Base-by-base conservation (phyloP, 2,888 invertebrate species). In the Pardosa pseudoannulata region DNA sequence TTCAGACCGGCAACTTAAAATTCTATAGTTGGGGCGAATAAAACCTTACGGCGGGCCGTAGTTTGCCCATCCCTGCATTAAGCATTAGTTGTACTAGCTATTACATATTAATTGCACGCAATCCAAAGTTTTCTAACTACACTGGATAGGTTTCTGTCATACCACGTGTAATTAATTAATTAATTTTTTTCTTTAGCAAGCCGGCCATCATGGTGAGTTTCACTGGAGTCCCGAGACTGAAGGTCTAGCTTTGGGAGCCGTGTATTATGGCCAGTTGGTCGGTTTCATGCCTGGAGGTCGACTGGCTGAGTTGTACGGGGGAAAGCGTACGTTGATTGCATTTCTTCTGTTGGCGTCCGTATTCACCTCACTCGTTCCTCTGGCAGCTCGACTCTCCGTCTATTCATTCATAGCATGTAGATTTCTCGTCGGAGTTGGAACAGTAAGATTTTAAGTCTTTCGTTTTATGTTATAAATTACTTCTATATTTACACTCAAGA, bases 191-290 rank as follows among this genome's bases (percentile, higher is more conserved):
- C 29, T 65, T 5, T 28, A 65, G 64, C 16, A 28, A 65, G 13
- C 29, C n/a, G 56, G 65, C 6, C 19, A 13, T 1, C 67, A n/a
- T 1, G 81, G 81, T 0, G 81, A 81, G 19, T 81, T 81, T 23
- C 74, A 81, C 27, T 81, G 81, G 81, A 81, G 68, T 31, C 81
- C 81, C 0, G 81, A 81, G 16, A 81, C 68, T 0, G 81, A 81
- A 64, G 81, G 81, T 0, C 6, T 68, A 19, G 74, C 74, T 5
- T 6, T 81, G 31, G 81, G 81, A 1, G 73, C 74, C 13, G 74
- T 81, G 1, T 81, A 81, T 50, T 81, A 81, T 16, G 81, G 81
- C 0, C 81, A 81, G 41, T 1, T 81, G 41, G 27, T 70, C 0
- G 81, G 81, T 0, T 74, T 81, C 36, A 28, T 81, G 16, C 81